These are phyloP conservation scores for Chydorus sphaericus DNA, from an alignment of 2,888 invertebrate species.

Conservation along the genomic window DNA sequence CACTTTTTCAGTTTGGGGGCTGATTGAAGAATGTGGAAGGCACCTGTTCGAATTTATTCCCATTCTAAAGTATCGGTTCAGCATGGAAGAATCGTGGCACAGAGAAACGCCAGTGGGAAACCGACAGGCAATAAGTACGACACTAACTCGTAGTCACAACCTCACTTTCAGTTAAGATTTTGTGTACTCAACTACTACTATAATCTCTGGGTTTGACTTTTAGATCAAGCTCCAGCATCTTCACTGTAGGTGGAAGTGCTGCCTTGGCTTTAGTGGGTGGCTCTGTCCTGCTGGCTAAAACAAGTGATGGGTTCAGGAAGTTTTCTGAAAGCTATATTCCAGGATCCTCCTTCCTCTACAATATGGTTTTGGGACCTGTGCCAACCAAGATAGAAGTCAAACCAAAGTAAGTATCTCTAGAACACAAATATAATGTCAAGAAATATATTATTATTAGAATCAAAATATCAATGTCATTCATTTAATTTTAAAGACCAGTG, in stretches of 20 bases:
- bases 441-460: not conserved
- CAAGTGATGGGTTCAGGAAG: constrained; percentile 8
- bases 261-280: not conserved
- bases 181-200: too few relatives aligned
- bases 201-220: not conserved
- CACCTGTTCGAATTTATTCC: not conserved
- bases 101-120: not conserved
- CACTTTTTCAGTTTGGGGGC: too few relatives aligned
- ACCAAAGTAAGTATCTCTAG: not conserved
- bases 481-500: not conserved
- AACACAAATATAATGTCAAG: not conserved
- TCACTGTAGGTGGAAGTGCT: not conserved
- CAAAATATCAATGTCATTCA: not conserved
- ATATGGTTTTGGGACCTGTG: not conserved
- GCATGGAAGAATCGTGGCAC: not conserved
- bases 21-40: constrained; percentile 6
- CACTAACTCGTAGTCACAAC: not conserved
- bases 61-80: not conserved
- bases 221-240: not conserved
- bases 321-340: constrained; percentile 1
- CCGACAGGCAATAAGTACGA: not conserved
- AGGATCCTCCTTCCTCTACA: constrained; percentile 3
- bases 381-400: not conserved
- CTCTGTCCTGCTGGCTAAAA: not conserved
- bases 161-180: too few relatives aligned